These are phyloP conservation scores for Scaptodrosophila latifasciaeformis DNA, from an alignment of 2,888 invertebrate genomes.

Conservation along the genomic window DNA sequence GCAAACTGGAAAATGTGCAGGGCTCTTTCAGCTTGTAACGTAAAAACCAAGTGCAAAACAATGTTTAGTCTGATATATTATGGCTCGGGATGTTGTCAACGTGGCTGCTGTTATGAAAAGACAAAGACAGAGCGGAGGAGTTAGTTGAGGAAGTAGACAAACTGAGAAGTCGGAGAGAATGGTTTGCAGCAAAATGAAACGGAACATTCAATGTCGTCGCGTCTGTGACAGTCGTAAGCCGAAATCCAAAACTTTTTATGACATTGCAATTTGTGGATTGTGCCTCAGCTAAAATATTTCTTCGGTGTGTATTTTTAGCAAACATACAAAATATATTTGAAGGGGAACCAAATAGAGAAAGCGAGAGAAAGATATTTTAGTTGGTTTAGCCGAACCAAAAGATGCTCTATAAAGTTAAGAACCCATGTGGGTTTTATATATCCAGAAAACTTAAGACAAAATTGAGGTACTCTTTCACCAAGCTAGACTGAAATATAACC, in stretches of 20 bases:
- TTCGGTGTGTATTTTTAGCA: no score
- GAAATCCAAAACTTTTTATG: slow-evolving; percentile 34
- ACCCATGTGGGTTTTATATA: no score
- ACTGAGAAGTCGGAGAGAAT: background rate
- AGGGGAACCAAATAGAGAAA: background rate
- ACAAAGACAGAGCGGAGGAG: slow-evolving; percentile 3
- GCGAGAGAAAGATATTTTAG: no score
- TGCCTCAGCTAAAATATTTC: no score
- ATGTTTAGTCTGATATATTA: slow-evolving; percentile 54
- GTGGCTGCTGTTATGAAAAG: background rate
- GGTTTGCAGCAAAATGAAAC: background rate
- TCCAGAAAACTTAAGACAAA: no score
- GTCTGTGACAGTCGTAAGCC: slow-evolving; percentile 34
- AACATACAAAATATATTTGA: background rate
- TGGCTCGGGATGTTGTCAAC: slow-evolving; percentile 1
- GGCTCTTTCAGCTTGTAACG: slow-evolving; percentile 21
- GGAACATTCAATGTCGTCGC: slow-evolving; percentile 44
- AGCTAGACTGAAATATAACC: no score
- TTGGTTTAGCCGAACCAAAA: no score
- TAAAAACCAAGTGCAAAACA: slow-evolving; percentile 60
- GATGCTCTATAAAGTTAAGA: no score
- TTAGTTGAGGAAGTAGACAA: slow-evolving; percentile 4
- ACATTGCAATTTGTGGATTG: no score
- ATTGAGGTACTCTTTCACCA: no score
- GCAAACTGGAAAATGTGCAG: slow-evolving; percentile 59